Conservation (phyloP, 2,113 vertebrate genomes). For the Amphiprion ocellaris region DNA sequence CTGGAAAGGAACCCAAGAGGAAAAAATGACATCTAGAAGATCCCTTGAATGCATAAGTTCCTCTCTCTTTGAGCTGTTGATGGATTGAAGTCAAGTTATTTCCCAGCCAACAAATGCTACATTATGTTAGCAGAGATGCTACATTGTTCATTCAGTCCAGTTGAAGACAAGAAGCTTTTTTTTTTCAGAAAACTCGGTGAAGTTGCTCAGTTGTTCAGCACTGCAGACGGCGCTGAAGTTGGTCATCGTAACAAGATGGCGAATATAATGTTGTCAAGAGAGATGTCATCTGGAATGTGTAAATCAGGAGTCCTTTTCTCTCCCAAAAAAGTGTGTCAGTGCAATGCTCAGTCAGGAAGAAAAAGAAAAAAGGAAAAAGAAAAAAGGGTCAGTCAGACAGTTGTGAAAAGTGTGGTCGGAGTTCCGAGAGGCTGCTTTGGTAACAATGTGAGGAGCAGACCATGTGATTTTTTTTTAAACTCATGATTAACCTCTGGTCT, state of each 20-base stretch:
- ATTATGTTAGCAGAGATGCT: conserved; percentile 87
- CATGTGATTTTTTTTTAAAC: conserved; percentile 64
- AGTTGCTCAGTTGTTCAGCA: conserved; percentile 75
- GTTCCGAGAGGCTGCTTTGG: conserved; percentile 88
- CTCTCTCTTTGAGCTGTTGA: conserved; percentile 72
- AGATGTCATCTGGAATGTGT: conserved; percentile 83
- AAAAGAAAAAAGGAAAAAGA: conserved; percentile 39
- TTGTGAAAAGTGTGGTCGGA: conserved; percentile 73
- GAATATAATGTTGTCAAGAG: conserved; percentile 57
- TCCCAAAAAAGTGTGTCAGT: conserved; percentile 78
- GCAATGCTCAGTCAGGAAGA: conserved; percentile 79
- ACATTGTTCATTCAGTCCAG: conserved; percentile 83
- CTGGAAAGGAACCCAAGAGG: conserved; percentile 66
- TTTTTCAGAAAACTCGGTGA: conserved; percentile 44
- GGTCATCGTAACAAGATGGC: conserved; percentile 72
- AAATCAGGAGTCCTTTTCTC: conserved; percentile 75
- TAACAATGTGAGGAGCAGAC: conserved; percentile 85
- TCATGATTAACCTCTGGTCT: conserved; percentile 78
- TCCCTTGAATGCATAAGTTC: conserved; percentile 80
- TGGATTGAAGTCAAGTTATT: conserved; percentile 75
- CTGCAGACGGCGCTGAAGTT: conserved; percentile 57
- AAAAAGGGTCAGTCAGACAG: conserved; percentile 55
- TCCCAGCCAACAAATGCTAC: conserved; percentile 88
- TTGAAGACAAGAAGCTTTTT: conserved; percentile 59
- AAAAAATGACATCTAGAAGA: conserved; percentile 79